A percentile compares a stretch with the other conserved stretches of the same genome.
These are phyloP conservation scores for Gallinago stenura DNA, from an alignment of 2,797 vertebrate species.

Conservation along the genomic window DNA sequence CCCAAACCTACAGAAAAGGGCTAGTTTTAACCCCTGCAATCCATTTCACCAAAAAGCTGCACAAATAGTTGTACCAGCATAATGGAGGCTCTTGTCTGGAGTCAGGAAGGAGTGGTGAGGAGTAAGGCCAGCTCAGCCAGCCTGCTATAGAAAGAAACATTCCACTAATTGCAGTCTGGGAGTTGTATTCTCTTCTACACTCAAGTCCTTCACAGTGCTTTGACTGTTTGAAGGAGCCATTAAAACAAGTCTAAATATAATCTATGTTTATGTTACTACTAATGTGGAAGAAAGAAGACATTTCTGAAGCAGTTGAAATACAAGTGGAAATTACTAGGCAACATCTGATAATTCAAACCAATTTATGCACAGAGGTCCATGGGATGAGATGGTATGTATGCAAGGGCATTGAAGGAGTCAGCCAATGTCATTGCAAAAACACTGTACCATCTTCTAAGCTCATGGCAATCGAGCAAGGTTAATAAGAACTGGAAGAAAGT, in stretches of 20 bases:
- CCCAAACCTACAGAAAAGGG: background rate
- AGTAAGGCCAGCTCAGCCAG: background rate
- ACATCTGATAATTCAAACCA: background rate
- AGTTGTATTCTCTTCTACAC: background rate
- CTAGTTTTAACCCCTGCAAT: background rate
- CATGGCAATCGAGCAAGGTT: background rate
- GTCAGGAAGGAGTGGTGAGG: background rate
- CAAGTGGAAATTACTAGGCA: background rate
- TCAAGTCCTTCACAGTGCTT: background rate
- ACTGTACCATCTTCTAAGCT: background rate
- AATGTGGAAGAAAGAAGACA: background rate
- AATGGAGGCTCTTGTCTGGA: background rate
- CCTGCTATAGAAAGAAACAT: background rate
- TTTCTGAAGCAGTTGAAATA: background rate
- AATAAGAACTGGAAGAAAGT: background rate
- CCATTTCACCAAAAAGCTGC: background rate
- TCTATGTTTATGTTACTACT: background rate
- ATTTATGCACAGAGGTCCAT: rapidly evolving
- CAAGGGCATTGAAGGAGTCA: rapidly evolving
- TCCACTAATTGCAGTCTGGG: background rate
- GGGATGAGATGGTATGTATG: background rate
- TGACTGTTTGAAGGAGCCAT: background rate
- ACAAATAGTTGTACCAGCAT: background rate
- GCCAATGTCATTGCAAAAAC: background rate
- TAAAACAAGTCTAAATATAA: background rate